phyloP scores from a whole-genome alignment of 2,888 invertebrate species.

The Callimorpha dominula region DNA sequence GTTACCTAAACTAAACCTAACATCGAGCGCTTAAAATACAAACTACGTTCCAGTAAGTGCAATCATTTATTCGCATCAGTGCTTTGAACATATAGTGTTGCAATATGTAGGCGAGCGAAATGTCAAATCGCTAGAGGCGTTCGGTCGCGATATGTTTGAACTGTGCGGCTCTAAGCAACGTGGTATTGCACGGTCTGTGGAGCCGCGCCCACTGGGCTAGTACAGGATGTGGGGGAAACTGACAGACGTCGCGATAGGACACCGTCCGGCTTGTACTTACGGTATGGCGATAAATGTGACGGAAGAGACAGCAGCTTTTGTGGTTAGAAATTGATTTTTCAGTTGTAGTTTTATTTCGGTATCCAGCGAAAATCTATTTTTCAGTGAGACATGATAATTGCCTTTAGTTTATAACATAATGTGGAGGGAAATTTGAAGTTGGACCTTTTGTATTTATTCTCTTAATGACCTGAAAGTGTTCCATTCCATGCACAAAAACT shows the following conservation, averaged over 20 bases:
- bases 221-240: constrained; percentile 58
- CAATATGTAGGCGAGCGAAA: constrained; percentile 48
- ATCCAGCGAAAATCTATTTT: too few relatives aligned
- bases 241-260: constrained; percentile 58
- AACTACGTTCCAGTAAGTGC: constrained; percentile 24
- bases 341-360: background rate
- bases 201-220: constrained; percentile 55
- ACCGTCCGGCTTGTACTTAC: constrained; percentile 35
- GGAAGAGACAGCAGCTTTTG: constrained; percentile 25
- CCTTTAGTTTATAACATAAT: too few relatives aligned
- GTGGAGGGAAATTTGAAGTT: too few relatives aligned
- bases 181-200: constrained; percentile 39
- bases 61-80: constrained; percentile 28
- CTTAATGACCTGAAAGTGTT: too few relatives aligned
- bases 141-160: constrained; percentile 45
- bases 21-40: constrained; percentile 16
- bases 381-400: too few relatives aligned
- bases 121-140: constrained; percentile 47
- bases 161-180: constrained; percentile 14
- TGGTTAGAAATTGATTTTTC: background rate
- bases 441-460: too few relatives aligned
- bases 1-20: constrained; percentile 1
- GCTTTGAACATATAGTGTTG: constrained; percentile 33
- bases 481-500: background rate
- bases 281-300: constrained; percentile 21